Evolutionary conservation across 2,797 vertebrate genomes (phyloP).

Genomic region (Semotilus atromaculatus): DNA sequence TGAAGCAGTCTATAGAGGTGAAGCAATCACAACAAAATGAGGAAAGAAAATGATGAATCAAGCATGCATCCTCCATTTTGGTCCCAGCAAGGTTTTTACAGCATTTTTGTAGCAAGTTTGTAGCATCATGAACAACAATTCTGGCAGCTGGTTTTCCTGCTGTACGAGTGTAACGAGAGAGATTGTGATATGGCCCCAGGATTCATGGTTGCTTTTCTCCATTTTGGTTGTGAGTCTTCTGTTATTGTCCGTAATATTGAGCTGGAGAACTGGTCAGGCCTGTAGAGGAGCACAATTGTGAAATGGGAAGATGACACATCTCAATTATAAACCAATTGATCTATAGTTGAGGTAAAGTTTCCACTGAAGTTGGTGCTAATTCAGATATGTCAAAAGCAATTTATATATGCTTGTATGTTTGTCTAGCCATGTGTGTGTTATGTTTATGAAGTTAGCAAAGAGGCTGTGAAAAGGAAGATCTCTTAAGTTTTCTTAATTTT

Average conservation of each 20-base stretch:
- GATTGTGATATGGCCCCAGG: slow-evolving; percentile 32
- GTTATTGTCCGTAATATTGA: slow-evolving; percentile 29
- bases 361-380: background rate
- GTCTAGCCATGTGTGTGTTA: background rate
- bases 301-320: slow-evolving; percentile 15
- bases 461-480: slow-evolving; percentile 24
- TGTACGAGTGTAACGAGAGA: slow-evolving; percentile 19
- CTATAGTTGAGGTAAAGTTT: background rate
- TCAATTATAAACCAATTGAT: background rate
- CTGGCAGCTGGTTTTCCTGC: slow-evolving; percentile 35
- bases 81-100: slow-evolving; percentile 50
- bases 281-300: background rate
- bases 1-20: background rate
- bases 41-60: slow-evolving; percentile 30
- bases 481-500: slow-evolving; percentile 2
- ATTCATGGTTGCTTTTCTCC: slow-evolving; percentile 47
- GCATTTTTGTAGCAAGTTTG: slow-evolving; percentile 33
- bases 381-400: background rate
- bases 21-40: background rate
- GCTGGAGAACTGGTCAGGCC: slow-evolving; percentile 12
- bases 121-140: slow-evolving; percentile 37
- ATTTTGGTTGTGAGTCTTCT: slow-evolving; percentile 49
- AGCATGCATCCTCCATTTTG: slow-evolving; percentile 61
- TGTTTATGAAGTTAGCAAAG: slow-evolving; percentile 37
- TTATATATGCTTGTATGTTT: slow-evolving; percentile 2